Evolutionary conservation across 2,888 invertebrate genomes (phyloP), one percentile per base, ranked within the genome.

Genomic region (Pelosia muscerda): DNA sequence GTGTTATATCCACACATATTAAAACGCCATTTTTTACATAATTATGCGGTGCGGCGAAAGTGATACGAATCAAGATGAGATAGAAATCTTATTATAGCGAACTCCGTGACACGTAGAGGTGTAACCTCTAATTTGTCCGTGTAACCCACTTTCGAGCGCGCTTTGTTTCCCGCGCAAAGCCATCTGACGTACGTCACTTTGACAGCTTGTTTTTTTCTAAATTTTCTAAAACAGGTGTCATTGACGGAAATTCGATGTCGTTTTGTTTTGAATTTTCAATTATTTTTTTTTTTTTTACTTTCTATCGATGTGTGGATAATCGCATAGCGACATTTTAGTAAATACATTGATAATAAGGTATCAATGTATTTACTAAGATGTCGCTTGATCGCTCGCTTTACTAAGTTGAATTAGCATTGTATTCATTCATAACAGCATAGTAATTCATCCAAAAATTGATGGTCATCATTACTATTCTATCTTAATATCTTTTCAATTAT

Each of bases 101-200:
- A 77, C 79, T 76, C 69, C 55, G 70, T 80, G 82, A 77, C 81
- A 82, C 66, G 73, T 63, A 66, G 70, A 77, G 64, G 69, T 75
- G 71, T 84, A 86, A 84, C 86, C 85, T 85, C 81, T 81, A 85
- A 86, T 87, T 88, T 84, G 84, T 78, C 75, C 73, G 72, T 78
- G 82, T 80, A 85, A 87, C 90, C 90, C 78, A 92, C 92, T 91
- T 90, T 89, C 88, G 63, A 77, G 66, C 56, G 73, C 75, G 71
- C 85, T 87, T 89, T 89, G 88, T 92, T 88, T 89, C 86, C 88
- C 87, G 85, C 86, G 75, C 73, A 68, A 76, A 83, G 82, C 75
- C 85, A 85, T 85, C 81, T 85, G 84, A 82, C 86, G 77, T 74
- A 80, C 85, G 87, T 88, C 87, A 88, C 71, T 81, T 79, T 88